Conservation (phyloP, 2,113 vertebrate genomes). For the Speoplatyrhinus poulsoni region DNA sequence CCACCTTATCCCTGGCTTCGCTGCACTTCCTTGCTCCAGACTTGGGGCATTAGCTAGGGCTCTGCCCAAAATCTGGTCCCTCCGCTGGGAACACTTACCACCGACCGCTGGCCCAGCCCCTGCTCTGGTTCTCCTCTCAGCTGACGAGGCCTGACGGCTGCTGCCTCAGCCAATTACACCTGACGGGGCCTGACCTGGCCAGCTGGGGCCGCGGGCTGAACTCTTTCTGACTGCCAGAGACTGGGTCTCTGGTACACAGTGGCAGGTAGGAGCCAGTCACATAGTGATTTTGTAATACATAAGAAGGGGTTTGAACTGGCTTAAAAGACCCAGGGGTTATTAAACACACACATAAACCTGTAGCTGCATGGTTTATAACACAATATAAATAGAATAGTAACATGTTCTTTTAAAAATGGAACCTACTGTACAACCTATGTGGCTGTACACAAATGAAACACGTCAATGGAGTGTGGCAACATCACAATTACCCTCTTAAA, state of each 20-base stretch:
- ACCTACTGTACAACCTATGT: background rate
- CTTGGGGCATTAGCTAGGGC: slow-evolving; percentile 44
- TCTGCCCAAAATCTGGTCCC: slow-evolving; percentile 45
- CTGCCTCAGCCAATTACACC: slow-evolving; percentile 70
- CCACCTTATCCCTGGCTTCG: slow-evolving; percentile 19
- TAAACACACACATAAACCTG: too few relatives aligned
- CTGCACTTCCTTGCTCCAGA: slow-evolving; percentile 16
- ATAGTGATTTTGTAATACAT: too few relatives aligned
- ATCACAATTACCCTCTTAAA: background rate
- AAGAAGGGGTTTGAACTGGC: too few relatives aligned
- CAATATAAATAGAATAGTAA: background rate
- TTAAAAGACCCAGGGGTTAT: too few relatives aligned
- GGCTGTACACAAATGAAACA: background rate
- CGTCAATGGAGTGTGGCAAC: background rate
- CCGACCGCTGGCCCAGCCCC: slow-evolving; percentile 48
- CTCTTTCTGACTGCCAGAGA: slow-evolving; percentile 52
- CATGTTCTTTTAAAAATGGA: background rate
- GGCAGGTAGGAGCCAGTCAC: background rate
- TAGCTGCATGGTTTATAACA: background rate
- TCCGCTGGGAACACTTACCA: slow-evolving; percentile 69
- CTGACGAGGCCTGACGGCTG: slow-evolving; percentile 70
- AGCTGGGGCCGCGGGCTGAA: slow-evolving; percentile 52
- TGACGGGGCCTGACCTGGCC: slow-evolving; percentile 61
- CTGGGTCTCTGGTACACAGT: background rate
- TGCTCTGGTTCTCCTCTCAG: slow-evolving; percentile 64